Evolutionary conservation across 2,888 invertebrate genomes (phyloP).

Genomic region (Ametastegia equiseti): DNA sequence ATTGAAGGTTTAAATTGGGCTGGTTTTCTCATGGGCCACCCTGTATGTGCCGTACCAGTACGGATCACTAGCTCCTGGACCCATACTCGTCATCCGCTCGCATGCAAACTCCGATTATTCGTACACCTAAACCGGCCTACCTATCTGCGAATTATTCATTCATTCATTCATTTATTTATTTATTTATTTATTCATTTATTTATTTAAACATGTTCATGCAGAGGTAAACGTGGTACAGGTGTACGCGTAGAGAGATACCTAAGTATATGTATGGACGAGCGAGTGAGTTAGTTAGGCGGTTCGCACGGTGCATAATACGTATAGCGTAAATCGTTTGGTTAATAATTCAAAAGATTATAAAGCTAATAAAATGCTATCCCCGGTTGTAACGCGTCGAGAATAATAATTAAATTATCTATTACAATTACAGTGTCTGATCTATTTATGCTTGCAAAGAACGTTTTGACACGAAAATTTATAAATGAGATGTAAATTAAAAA

Average conservation of each 20-base stretch:
- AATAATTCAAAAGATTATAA: constrained; percentile 22
- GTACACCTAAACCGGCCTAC: background rate
- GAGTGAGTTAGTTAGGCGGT: background rate
- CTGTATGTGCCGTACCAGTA: no score
- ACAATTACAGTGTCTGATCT: background rate
- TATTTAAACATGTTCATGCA: no score
- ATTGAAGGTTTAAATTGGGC: no score
- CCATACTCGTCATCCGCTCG: background rate
- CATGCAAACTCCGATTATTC: background rate
- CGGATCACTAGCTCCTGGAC: background rate
- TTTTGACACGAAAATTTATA: no score
- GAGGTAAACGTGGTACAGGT: no score
- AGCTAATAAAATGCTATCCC: constrained; percentile 24
- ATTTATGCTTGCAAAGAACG: no score
- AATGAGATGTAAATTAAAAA: no score
- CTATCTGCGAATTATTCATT: background rate
- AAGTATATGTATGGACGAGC: background rate
- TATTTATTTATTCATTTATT: no score
- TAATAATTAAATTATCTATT: background rate
- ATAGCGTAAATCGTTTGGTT: constrained; percentile 1
- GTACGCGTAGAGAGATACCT: background rate
- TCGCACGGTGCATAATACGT: background rate
- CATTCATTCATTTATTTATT: background rate
- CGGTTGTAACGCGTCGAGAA: background rate
- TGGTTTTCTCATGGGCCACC: no score